Evolutionary conservation across 2,113 vertebrate genomes (phyloP), one percentile per base, ranked within the genome.

Genomic region (Clarias gariepinus): DNA sequence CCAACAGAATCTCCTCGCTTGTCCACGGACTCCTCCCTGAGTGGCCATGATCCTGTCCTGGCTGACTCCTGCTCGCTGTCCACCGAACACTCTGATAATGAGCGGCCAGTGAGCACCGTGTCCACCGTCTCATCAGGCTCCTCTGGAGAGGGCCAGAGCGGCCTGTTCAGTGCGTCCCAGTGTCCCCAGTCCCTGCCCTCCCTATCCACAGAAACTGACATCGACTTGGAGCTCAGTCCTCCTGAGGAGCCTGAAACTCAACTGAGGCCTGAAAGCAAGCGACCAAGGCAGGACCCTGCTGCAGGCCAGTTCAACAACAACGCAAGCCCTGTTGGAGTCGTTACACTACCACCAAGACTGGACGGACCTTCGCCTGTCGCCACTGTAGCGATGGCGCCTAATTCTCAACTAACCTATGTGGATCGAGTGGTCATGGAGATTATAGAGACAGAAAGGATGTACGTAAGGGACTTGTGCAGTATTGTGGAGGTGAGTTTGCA

Each of bases 371-470:
- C 95, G 0, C 96, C 97, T 0, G 95, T 97, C 0, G 90, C 94
- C 4, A 52, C 93, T 0, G 93, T 92, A 87, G 21, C 94, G 8
- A 92, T 96, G 0, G 92, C 93, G 0, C 92, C 91, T 8, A 95
- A 96, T 88, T 95, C 95, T 4, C 96, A 97, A 88, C 93, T 98
- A 88, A 96, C 95, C 80, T 98, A 99, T 76, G 91, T 98, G 93
- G 97, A 98, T 88, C 96, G 97, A 0, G 98, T 99, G 60, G 97
- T 99, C 86, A 95, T 98, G 94, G 98, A 99, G 94, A 97, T 99
- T 0, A 96, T 98, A 71, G 98, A 99, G 91, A 98, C 98, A 0
- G 98, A 99, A 93, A 96, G 97, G 66, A 98, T 96, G 93, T 99
- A 99, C 0, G 97, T 98, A 78, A 95, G 92, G 66, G 97, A 99